phyloP scores from a whole-genome alignment of 2,888 invertebrate genomes.

The Gordius sp. region DNA sequence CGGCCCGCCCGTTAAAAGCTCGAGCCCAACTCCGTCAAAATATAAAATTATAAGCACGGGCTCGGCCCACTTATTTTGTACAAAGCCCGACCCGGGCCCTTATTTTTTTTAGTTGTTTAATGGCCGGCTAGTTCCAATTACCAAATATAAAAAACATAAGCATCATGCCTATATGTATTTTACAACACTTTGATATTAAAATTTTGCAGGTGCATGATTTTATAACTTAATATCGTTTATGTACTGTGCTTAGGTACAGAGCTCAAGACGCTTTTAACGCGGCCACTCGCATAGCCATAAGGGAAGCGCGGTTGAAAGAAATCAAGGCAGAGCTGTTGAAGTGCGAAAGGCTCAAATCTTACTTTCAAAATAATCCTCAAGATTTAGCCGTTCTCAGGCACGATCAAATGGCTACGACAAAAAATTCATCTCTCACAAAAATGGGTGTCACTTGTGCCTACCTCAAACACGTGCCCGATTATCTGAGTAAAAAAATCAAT shows the following conservation, averaged over 20 bases:
- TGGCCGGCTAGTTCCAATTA: too few relatives aligned
- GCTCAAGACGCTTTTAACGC: constrained; percentile 61
- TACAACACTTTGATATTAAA: too few relatives aligned
- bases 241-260: constrained; percentile 3
- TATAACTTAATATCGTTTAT: background rate
- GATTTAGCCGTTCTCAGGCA: constrained; percentile 28
- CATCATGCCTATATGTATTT: too few relatives aligned
- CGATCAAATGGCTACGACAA: constrained; percentile 26
- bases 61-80: too few relatives aligned
- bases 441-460: constrained; percentile 22
- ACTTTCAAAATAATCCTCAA: constrained; percentile 24
- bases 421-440: constrained; percentile 22
- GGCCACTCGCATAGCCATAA: constrained; percentile 65
- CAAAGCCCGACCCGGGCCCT: too few relatives aligned
- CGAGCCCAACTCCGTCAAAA: too few relatives aligned
- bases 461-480: constrained; percentile 28
- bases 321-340: constrained; percentile 73
- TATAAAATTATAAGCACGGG: too few relatives aligned
- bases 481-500: constrained; percentile 24
- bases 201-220: too few relatives aligned
- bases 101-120: too few relatives aligned
- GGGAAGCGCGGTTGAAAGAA: constrained; percentile 76
- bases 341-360: constrained; percentile 49
- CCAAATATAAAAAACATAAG: too few relatives aligned
- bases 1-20: too few relatives aligned